Conservation (phyloP, 2,888 invertebrate species). For the Plebejus argus region DNA sequence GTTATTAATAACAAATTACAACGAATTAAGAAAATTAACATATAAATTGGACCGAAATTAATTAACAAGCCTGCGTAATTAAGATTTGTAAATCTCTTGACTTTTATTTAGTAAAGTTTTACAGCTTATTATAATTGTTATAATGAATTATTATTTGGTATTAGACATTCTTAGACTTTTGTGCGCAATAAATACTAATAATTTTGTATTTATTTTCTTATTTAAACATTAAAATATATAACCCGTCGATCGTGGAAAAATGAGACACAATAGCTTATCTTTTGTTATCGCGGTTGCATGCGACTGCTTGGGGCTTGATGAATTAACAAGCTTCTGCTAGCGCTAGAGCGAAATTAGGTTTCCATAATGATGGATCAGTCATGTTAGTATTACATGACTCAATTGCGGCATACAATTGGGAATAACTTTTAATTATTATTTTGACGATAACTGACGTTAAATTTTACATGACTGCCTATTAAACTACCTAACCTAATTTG, state of each 20-base stretch:
- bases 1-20: background rate
- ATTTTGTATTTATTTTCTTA: background rate
- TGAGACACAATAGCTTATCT: too few species aligned
- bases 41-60: background rate
- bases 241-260: too few species aligned
- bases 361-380: too few species aligned
- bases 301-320: too few species aligned
- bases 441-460: background rate
- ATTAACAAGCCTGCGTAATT: conserved; percentile 12
- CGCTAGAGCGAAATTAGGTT: too few species aligned
- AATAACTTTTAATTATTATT: background rate
- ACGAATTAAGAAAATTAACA: background rate
- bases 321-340: too few species aligned
- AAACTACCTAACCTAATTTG: background rate
- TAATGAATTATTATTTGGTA: too few species aligned
- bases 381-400: background rate
- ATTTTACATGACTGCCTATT: background rate
- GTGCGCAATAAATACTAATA: background rate
- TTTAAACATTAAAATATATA: background rate
- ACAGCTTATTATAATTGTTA: too few species aligned
- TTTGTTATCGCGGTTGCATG: too few species aligned
- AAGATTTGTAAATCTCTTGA: conserved; percentile 14
- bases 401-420: background rate
- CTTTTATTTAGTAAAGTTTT: background rate
- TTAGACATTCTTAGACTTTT: too few species aligned